These are phyloP conservation scores for Etheostoma cragini DNA, from an alignment of 2,113 vertebrate species.

Conservation along the genomic window DNA sequence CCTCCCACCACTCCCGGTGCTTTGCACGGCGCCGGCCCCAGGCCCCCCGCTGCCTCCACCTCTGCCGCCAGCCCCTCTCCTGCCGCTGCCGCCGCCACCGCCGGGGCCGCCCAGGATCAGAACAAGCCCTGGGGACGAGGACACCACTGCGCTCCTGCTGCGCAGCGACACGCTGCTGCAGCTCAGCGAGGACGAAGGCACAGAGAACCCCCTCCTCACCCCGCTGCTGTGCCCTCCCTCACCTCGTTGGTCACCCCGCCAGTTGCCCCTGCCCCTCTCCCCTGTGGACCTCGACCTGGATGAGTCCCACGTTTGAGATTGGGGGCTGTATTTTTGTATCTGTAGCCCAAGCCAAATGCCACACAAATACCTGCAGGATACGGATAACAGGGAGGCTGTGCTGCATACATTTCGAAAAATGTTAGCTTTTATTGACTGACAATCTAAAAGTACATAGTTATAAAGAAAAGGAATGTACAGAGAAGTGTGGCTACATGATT, in stretches of 20 bases:
- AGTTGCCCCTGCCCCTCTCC: conserved; percentile 75
- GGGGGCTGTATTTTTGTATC: conserved; percentile 11
- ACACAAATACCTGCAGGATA: not conserved
- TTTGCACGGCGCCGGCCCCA: conserved; percentile 65
- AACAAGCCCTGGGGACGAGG: conserved; percentile 90
- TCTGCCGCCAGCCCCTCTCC: conserved; percentile 49
- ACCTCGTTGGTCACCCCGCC: conserved; percentile 31
- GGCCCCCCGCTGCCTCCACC: conserved; percentile 68
- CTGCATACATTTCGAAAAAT: not conserved
- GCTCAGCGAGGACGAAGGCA: conserved; percentile 88
- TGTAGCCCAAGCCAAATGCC: conserved; percentile 17
- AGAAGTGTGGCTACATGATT: conserved; percentile 4
- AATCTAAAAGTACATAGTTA: not conserved
- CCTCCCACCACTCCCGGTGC: conserved; percentile 73
- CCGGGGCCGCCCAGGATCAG: conserved; percentile 78
- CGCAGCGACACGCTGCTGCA: conserved; percentile 87
- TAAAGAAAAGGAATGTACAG: conserved; percentile 1
- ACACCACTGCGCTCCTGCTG: conserved; percentile 90
- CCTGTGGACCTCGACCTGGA: conserved; percentile 90
- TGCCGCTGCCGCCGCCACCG: conserved; percentile 38
- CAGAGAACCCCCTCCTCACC: conserved; percentile 92
- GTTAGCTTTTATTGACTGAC: not conserved
- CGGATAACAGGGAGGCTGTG: conserved; percentile 1
- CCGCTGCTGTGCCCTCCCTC: conserved; percentile 79
- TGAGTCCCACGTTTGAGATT: conserved; percentile 91